Base-by-base conservation (phyloP, 2,888 invertebrate species). In the Alloplasta piceator region DNA sequence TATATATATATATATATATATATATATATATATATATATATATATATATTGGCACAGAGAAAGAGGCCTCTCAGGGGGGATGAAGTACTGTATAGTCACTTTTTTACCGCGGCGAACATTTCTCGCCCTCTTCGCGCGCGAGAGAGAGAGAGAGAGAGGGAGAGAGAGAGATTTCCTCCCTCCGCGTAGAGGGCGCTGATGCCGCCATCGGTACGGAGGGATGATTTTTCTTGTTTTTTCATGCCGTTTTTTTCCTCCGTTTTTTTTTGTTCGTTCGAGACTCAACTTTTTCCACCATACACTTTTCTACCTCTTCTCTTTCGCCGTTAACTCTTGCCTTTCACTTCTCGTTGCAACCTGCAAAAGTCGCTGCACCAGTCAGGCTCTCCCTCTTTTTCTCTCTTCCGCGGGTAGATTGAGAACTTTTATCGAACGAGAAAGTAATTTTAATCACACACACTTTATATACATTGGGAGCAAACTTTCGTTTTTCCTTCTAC, bases 341-440 rank as follows among this genome's bases (percentile, higher is more conserved):
- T 72, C 79, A 58, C 67, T 66, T 76, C 76, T 72, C 55, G 68
- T 66, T 81, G 73, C 75, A 61, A 66, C 55, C 48, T 10, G 66
- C 61, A 74, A 81, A 78, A 81, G 66, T 72, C 67, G 14, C 56
- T 78, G 43, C 52, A 56, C 14, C 64, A 66, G 58, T 71, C 77
- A 56, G 71, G 41, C 39, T 72, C 67, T 46, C 60, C 10, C 72
- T 73, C 55, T 50, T 70, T 14, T 48, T 43, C 70, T 52, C 66
- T 61, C 50, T 46, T 16, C 43, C 50, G 61, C 16, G 71, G 10
- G 26, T 70, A 39, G 68, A 43, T 26, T 48, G 64, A 70, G 58
- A 72, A 80, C 80, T 80, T 80, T 77, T 77, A 76, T 77, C 80
- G 67, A 76, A 76, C 66, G 61, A 72, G 72, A 80, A 80, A 80